A percentile compares a stretch with the other conserved stretches of the same genome.
Conservation (phyloP, 2,888 invertebrate genomes). For the Periphyllus acericola region DNA sequence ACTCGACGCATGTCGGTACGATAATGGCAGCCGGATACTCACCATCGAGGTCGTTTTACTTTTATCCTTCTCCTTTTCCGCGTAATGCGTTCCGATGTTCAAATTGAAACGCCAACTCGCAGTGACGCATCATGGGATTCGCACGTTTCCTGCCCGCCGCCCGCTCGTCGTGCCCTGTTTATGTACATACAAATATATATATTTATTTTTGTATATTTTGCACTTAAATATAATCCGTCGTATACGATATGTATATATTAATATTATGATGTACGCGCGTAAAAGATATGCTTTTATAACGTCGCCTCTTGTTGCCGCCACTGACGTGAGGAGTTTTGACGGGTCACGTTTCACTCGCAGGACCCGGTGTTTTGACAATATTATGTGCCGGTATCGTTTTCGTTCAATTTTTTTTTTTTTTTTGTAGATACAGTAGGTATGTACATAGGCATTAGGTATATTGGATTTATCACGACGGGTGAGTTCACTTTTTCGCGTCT, state of each 20-base stretch:
- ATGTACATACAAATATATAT: too few relatives aligned
- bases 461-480: too few relatives aligned
- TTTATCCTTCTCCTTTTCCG: not conserved
- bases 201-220: too few relatives aligned
- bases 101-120: slow-evolving; percentile 1
- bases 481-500: too few relatives aligned
- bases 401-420: not conserved
- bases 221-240: too few relatives aligned
- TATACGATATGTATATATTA: not conserved
- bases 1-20: not conserved
- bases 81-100: not conserved
- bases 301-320: not conserved
- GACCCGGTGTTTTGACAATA: not conserved
- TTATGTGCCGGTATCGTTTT: not conserved
- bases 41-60: not conserved
- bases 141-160: not conserved
- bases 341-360: not conserved
- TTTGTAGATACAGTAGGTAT: too few relatives aligned
- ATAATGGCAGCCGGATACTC: not conserved
- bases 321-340: not conserved
- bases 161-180: too few relatives aligned
- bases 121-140: not conserved
- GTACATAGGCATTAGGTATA: too few relatives aligned
- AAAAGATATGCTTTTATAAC: not conserved
- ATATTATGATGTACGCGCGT: not conserved